Conservation (phyloP, 2,888 invertebrate species). For the Epiblema foenella region DNA sequence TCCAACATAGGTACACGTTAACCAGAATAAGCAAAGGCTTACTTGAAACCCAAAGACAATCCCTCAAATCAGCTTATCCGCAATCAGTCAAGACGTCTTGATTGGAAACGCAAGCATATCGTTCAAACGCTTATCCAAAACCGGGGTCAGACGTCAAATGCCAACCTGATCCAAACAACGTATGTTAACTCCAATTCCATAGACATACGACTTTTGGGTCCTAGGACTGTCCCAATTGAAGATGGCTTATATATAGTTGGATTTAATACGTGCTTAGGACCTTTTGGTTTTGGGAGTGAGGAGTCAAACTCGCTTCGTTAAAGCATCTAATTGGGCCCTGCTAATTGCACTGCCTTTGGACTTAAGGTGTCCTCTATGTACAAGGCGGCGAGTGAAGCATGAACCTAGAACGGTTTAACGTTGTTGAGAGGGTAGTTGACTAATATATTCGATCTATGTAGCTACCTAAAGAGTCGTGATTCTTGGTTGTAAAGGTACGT, state of each 20-base stretch:
- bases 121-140: constrained; percentile 62
- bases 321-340: constrained; percentile 78
- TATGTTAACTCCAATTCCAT: neutral
- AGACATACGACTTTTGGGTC: neutral
- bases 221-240: neutral
- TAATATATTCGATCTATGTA: neutral
- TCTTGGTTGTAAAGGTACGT: no score
- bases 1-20: neutral
- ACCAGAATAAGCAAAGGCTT: neutral
- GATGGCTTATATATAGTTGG: neutral
- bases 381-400: constrained; percentile 45
- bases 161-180: constrained; percentile 60
- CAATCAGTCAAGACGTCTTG: constrained; percentile 37
- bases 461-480: no score
- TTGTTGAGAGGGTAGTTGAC: constrained; percentile 50
- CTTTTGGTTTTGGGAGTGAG: neutral
- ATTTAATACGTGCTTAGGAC: neutral
- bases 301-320: constrained; percentile 78
- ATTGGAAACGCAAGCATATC: constrained; percentile 42
- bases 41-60: constrained; percentile 27
- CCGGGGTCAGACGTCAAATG: constrained; percentile 74
- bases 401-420: constrained; percentile 47
- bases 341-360: constrained; percentile 80
- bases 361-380: constrained; percentile 68
- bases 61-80: constrained; percentile 34